Conservation (phyloP, 53 echinoderm and acorn worm genomes). For the Antedon mediterranea region DNA sequence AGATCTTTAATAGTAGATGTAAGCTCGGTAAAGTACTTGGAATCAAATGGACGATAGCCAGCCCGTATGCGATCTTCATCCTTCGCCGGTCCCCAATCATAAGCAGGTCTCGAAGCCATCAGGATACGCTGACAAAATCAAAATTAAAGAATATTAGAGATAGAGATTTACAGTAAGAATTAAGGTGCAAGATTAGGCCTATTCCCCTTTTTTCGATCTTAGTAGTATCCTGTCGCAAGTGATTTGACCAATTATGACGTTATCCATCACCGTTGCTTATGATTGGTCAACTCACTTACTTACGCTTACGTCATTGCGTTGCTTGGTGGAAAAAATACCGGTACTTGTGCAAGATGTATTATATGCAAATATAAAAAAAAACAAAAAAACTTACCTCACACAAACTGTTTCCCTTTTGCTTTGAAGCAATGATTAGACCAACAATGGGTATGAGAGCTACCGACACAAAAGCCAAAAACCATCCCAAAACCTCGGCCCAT, state of each 20-base stretch:
- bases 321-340: too few relatives aligned
- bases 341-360: too few relatives aligned
- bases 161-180: too few relatives aligned
- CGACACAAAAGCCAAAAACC: slow-evolving; percentile 50
- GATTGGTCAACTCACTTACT: too few relatives aligned
- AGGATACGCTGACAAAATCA: slow-evolving; percentile 34
- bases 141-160: not conserved
- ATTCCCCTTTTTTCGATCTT: too few relatives aligned
- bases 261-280: too few relatives aligned
- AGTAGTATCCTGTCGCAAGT: too few relatives aligned
- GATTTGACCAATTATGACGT: too few relatives aligned
- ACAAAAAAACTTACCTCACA: slow-evolving; percentile 39
- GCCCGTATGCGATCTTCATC: slow-evolving; percentile 52
- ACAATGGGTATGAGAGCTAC: slow-evolving; percentile 21
- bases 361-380: too few relatives aligned
- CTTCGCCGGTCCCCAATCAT: slow-evolving; percentile 74
- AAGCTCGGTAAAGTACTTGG: not conserved
- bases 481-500: slow-evolving; percentile 66
- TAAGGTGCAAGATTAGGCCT: too few relatives aligned
- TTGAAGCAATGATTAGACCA: slow-evolving; percentile 18
- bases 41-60: slow-evolving; percentile 30
- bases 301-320: too few relatives aligned
- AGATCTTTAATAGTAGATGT: not conserved
- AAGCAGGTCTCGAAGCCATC: slow-evolving; percentile 29
- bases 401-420: slow-evolving; percentile 12